Conservation (phyloP, 2,113 vertebrate species). For the Apodemus sylvaticus region DNA sequence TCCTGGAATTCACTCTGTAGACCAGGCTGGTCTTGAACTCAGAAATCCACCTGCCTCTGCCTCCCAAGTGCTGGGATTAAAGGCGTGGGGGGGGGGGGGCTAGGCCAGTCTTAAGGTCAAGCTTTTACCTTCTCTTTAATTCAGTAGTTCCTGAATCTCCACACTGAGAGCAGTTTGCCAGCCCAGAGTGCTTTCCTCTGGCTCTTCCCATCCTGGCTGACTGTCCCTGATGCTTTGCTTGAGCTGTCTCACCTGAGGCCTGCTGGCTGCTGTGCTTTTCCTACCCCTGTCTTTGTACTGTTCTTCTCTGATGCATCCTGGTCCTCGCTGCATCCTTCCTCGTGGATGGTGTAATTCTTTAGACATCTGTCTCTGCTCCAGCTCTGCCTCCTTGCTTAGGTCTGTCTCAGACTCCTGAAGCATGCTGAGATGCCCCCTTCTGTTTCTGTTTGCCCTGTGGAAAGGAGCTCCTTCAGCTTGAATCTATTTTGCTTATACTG, state of each 20-base stretch:
- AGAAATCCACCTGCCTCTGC: too few species aligned
- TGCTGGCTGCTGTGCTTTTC: not conserved
- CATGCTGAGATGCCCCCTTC: not conserved
- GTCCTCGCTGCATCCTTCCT: not conserved
- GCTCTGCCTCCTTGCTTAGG: not conserved
- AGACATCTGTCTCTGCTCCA: not conserved
- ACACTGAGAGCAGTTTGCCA: not conserved
- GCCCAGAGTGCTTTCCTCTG: not conserved
- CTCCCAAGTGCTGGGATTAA: too few species aligned
- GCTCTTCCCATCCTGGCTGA: not conserved
- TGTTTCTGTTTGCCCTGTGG: not conserved
- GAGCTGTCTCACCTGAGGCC: not conserved
- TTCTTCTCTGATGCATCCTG: not conserved
- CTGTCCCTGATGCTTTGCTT: not conserved
- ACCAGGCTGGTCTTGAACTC: too few species aligned
- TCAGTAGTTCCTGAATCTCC: not conserved
- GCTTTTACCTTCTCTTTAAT: not conserved
- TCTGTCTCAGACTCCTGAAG: not conserved
- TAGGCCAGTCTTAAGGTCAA: not conserved
- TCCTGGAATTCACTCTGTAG: too few species aligned
- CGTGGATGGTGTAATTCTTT: too few species aligned
- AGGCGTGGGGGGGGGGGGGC: too few species aligned
- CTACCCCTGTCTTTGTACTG: not conserved
- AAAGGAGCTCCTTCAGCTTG: not conserved
- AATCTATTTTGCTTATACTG: not conserved